Evolutionary conservation across 2,797 vertebrate genomes (phyloP).

Genomic region (Percopsis omiscomaycus): DNA sequence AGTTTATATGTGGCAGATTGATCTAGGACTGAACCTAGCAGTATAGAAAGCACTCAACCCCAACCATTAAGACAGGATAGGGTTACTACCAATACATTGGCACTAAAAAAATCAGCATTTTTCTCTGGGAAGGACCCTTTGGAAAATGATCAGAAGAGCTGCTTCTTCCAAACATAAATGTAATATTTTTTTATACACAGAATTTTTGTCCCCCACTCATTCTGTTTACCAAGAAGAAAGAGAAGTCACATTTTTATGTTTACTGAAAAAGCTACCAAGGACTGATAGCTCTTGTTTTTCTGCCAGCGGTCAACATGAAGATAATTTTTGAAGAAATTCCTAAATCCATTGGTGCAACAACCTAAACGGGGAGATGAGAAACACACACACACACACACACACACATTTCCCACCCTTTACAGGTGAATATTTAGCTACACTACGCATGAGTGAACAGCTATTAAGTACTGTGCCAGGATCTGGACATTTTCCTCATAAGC

Average conservation of each 20-base stretch:
- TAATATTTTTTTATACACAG: no score
- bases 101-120: neutral
- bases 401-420: neutral
- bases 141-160: constrained; percentile 1
- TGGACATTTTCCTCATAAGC: constrained; percentile 18
- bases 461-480: no score
- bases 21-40: no score
- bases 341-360: constrained; percentile 1
- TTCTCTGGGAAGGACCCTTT: constrained; percentile 4
- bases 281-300: constrained; percentile 36
- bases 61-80: neutral
- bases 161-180: neutral
- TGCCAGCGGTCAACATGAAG: constrained; percentile 18
- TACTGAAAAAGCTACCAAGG: constrained; percentile 48
- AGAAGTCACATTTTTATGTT: constrained; percentile 35
- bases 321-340: constrained; percentile 6
- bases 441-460: no score
- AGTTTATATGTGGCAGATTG: no score
- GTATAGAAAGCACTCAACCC: no score
- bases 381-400: constrained; percentile 15
- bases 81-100: neutral
- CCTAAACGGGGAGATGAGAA: constrained; percentile 1
- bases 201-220: no score
- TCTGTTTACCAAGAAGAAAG: constrained; percentile 7
- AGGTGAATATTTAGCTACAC: neutral